Evolutionary conservation across 2,888 invertebrate genomes (phyloP).

Genomic region (Catocala fraxini): DNA sequence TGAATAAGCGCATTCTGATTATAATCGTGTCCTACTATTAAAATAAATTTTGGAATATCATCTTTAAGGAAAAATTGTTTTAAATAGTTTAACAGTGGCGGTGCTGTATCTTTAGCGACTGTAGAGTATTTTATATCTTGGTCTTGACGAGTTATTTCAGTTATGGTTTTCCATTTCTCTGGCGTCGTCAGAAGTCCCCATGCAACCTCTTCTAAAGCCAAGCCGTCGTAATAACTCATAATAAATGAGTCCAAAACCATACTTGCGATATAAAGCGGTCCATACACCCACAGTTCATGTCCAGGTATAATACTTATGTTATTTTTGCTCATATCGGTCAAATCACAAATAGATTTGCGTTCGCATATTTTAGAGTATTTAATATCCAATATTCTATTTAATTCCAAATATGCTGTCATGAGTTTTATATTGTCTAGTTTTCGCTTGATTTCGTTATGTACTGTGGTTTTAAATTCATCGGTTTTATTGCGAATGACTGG

Average conservation of each 20-base stretch:
- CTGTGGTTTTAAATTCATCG: constrained; percentile 21
- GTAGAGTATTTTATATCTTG: constrained; percentile 31
- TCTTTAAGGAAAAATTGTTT: constrained; percentile 28
- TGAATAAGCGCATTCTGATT: constrained; percentile 28
- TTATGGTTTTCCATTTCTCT: constrained; percentile 28
- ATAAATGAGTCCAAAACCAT: constrained; percentile 27
- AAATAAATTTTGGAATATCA: constrained; percentile 29
- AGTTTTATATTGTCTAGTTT: constrained; percentile 25
- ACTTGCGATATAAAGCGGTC: constrained; percentile 25
- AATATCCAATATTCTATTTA: constrained; percentile 38
- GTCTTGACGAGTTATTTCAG: constrained; percentile 32
- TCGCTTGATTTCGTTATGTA: constrained; percentile 18
- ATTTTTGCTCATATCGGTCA: constrained; percentile 22
- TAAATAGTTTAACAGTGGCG: constrained; percentile 26
- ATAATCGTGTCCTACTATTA: constrained; percentile 41
- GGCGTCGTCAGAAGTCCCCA: constrained; percentile 36
- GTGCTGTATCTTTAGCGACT: constrained; percentile 28
- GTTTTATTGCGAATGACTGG: constrained; percentile 27
- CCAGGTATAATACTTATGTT: constrained; percentile 18
- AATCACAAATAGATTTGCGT: constrained; percentile 36
- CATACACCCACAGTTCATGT: constrained; percentile 9
- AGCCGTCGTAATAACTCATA: constrained; percentile 34
- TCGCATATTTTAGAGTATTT: constrained; percentile 34
- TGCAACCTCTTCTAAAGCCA: constrained; percentile 31
- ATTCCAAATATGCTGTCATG: constrained; percentile 4